Base-by-base conservation (phyloP, 2,113 vertebrate species). In the human region DNA sequence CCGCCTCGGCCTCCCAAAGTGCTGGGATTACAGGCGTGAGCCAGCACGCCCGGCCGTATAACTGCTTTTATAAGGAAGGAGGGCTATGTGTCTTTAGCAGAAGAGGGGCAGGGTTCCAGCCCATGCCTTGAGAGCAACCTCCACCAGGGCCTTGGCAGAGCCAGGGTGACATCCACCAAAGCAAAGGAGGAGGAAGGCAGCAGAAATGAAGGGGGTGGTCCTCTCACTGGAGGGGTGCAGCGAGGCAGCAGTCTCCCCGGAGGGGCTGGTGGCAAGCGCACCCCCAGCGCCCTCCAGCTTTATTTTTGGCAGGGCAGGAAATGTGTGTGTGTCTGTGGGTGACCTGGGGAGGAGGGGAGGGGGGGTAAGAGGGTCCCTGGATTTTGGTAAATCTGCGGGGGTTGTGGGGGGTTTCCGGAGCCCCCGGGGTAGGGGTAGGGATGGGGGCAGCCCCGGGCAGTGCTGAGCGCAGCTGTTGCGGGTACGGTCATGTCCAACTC, bases 401-500 rank as follows among this genome's bases (percentile, higher is more conserved):
- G 61, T 32, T 64, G 27, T 30, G 61, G 30, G 86, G 93, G 52
- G 85, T 97, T 90, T 83, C 86, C 23, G 25, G 89, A 95, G 93
- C 17, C 17, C 20, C 5, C 20, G 35, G 55, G 86, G 27, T 2
- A 14, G 93, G 91, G 93, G 89, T 7, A 95, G 76, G 40, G 75
- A 68, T n/a, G 66, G 66, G 6, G 16, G 32, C 66, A 89, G 61
- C 61, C 61, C 12, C 50, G 55, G 72, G 89, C 97, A 96, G 82
- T 93, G 94, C 98, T 90, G 91, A 48, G 90, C 50, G 1, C 23
- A 96, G 97, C 98, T 97, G 98, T 80, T 95, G 90, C 76, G 52
- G 92, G 83, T 98, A 96, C 20, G 94, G 93, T 98, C 98, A 94
- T 90, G 93, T 98, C 98, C 97, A 96, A 97, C 94, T 96, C 90